Conservation (phyloP, 2,113 vertebrate genomes). For the Orycteropus afer region DNA sequence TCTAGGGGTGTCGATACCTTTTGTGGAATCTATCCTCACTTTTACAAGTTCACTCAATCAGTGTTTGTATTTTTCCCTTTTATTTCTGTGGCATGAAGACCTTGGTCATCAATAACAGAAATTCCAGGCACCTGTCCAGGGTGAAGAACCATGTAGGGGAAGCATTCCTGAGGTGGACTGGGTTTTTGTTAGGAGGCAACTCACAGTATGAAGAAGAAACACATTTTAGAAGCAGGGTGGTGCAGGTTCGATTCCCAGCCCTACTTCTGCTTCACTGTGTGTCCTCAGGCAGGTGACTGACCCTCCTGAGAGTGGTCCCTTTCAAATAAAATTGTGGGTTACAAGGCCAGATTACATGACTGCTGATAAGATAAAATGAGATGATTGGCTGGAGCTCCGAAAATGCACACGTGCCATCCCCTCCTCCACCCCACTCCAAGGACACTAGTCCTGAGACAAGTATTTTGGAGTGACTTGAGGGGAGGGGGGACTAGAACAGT, state of each 20-base stretch:
- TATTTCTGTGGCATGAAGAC: background rate
- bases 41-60: background rate
- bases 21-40: background rate
- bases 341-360: fast-evolving
- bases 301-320: background rate
- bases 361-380: background rate
- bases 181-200: background rate
- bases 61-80: background rate
- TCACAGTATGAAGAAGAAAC: fast-evolving
- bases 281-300: no score
- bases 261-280: no score
- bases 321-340: background rate
- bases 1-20: background rate
- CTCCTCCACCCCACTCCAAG: background rate
- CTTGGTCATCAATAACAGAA: background rate
- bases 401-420: background rate
- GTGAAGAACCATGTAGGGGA: background rate
- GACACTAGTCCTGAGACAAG: background rate
- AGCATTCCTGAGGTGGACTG: fast-evolving
- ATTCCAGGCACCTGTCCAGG: no score
- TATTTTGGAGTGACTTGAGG: background rate
- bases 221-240: background rate
- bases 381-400: background rate
- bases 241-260: background rate
- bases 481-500: fast-evolving